Evolutionary conservation across 2,888 invertebrate species (phyloP).

Genomic region (Hirtodrosophila histrioides): DNA sequence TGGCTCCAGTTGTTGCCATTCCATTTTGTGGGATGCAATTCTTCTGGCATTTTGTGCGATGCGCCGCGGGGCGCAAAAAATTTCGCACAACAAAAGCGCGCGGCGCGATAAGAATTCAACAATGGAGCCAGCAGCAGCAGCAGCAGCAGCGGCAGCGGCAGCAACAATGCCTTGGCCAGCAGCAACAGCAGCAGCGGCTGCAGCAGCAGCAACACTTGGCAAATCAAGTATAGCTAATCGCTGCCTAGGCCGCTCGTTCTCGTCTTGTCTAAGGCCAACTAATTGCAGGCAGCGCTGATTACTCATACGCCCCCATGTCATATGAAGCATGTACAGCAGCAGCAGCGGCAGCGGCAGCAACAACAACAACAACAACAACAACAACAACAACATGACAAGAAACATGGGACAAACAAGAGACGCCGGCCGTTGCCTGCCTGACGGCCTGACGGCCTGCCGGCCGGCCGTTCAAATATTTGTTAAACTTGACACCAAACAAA

Average conservation of each 20-base stretch:
- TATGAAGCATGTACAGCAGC: conserved; percentile 30
- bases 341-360: background rate
- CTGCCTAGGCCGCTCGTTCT: conserved; percentile 29
- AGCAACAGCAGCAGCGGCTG: conserved; percentile 3
- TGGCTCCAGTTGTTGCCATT: conserved; percentile 23
- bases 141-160: conserved; percentile 21
- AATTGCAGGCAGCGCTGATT: conserved; percentile 66
- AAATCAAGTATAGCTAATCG: conserved; percentile 57
- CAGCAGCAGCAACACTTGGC: conserved; percentile 33
- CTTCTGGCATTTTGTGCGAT: conserved; percentile 62
- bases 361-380: conserved; percentile 11
- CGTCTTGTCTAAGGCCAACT: conserved; percentile 62
- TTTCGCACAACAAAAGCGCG: conserved; percentile 67
- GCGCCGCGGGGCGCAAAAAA: conserved; percentile 69
- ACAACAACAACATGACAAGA: conserved; percentile 58
- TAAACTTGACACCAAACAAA: conserved; percentile 83
- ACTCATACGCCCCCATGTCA: conserved; percentile 72
- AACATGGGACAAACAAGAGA: conserved; percentile 71
- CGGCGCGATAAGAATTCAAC: conserved; percentile 67
- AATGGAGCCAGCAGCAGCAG: conserved; percentile 47
- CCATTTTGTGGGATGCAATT: conserved; percentile 48
- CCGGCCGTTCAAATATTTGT: conserved; percentile 79
- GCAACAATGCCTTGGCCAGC: background rate
- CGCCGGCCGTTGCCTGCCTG: conserved; percentile 52
- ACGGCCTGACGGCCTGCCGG: conserved; percentile 26